These are phyloP conservation scores for Cosmopolites sordidus DNA, from an alignment of 2,888 invertebrate species.

Conservation along the genomic window DNA sequence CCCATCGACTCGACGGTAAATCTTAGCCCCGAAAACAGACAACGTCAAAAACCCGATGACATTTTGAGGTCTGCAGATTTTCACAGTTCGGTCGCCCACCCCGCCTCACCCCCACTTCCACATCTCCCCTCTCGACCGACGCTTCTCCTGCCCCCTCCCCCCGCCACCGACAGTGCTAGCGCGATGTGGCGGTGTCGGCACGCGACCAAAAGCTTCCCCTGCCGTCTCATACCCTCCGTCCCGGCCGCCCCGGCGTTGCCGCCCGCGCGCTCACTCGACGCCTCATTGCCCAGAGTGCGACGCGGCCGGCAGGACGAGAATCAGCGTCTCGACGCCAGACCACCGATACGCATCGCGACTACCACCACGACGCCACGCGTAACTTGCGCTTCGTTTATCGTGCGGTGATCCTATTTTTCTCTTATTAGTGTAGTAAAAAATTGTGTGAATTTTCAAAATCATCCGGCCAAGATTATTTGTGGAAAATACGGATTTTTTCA, in stretches of 20 bases:
- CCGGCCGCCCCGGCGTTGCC: slow-evolving; percentile 36
- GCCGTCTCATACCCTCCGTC: slow-evolving; percentile 36
- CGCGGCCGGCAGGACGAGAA: slow-evolving; percentile 20
- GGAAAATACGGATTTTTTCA: slow-evolving; percentile 18
- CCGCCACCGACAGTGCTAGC: slow-evolving; percentile 33
- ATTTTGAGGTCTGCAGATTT: too few relatives aligned
- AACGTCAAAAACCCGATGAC: too few relatives aligned
- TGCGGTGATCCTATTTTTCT: neutral
- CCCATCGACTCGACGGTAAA: too few relatives aligned
- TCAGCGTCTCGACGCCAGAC: slow-evolving; percentile 10
- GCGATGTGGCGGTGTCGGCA: slow-evolving; percentile 51
- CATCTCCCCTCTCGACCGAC: slow-evolving; percentile 2
- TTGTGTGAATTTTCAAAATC: neutral
- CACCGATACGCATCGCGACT: neutral
- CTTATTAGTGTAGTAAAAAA: neutral
- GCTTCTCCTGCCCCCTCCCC: slow-evolving; percentile 8
- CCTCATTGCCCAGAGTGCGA: slow-evolving; percentile 34
- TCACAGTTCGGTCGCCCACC: slow-evolving; percentile 27
- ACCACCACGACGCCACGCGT: neutral
- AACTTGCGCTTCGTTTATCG: too few relatives aligned
- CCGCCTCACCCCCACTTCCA: slow-evolving; percentile 22
- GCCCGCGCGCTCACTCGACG: slow-evolving; percentile 45
- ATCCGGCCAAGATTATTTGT: neutral
- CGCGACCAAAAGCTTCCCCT: slow-evolving; percentile 46
- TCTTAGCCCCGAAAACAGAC: too few relatives aligned